These are phyloP conservation scores for Eolophus roseicapilla DNA, from an alignment of 2,113 vertebrate genomes.

Conservation along the genomic window DNA sequence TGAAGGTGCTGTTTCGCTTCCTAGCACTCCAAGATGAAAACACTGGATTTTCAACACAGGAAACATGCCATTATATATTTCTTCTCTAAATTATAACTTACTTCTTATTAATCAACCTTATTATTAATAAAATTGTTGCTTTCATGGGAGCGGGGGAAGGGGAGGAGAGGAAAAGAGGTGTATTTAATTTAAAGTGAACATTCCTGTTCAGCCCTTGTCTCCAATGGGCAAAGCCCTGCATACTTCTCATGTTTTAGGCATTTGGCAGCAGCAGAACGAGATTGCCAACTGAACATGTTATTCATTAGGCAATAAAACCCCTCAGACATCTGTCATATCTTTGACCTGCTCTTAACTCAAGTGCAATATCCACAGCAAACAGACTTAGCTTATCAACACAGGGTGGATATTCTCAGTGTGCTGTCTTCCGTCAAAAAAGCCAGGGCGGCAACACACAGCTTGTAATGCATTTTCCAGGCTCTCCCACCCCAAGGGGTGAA, in stretches of 20 bases:
- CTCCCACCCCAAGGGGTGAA: neutral
- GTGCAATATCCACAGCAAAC: neutral
- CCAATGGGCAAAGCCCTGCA: neutral
- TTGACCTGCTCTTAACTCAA: constrained; percentile 18
- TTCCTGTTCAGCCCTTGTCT: neutral
- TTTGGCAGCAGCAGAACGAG: neutral
- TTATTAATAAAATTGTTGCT: neutral
- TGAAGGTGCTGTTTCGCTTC: neutral
- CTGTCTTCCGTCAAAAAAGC: neutral
- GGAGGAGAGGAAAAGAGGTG: neutral
- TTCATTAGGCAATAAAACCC: constrained; percentile 45
- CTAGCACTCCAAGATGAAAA: neutral
- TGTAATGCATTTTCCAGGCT: neutral
- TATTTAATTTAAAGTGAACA: neutral
- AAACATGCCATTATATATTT: neutral
- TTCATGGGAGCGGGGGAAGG: fast-evolving
- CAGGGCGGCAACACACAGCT: neutral
- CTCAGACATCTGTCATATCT: neutral
- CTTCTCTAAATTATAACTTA: neutral
- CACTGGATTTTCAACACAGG: neutral
- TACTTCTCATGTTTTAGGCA: neutral
- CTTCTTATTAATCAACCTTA: neutral
- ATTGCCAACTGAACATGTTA: neutral
- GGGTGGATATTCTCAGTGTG: neutral
- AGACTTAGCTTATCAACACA: neutral